These are phyloP conservation scores for Holothuria scabra DNA, from an alignment of 53 echinoderm and acorn worm species.

Conservation along the genomic window DNA sequence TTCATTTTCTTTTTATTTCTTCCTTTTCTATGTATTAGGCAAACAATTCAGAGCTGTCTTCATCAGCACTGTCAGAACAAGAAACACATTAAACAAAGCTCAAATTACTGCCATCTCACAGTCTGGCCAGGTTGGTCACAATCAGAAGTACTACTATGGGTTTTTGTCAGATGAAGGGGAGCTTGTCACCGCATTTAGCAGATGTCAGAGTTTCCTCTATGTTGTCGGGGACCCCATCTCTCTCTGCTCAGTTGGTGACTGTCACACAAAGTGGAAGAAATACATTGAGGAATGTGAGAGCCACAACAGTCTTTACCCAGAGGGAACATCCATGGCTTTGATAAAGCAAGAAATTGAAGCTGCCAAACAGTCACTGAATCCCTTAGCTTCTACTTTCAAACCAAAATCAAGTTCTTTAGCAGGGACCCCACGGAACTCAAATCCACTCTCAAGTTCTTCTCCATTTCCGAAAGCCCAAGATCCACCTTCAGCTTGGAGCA, in stretches of 20 bases:
- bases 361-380: constrained; percentile 80
- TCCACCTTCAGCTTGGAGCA: constrained; percentile 32
- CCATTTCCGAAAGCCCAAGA: constrained; percentile 26
- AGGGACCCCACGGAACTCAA: neutral
- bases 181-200: constrained; percentile 88
- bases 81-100: constrained; percentile 68
- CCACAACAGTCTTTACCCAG: constrained; percentile 79
- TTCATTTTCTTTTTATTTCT: too few relatives aligned
- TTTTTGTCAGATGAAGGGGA: constrained; percentile 91
- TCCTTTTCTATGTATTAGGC: constrained; percentile 60
- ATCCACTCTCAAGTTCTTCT: too few relatives aligned
- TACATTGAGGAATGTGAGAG: constrained; percentile 84
- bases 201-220: constrained; percentile 85
- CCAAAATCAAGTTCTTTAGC: constrained; percentile 2
- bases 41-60: constrained; percentile 92
- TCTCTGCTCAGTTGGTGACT: constrained; percentile 86
- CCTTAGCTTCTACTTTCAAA: constrained; percentile 70
- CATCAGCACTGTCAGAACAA: constrained; percentile 91
- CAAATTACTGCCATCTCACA: constrained; percentile 69
- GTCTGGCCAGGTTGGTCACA: constrained; percentile 55
- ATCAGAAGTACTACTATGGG: constrained; percentile 88
- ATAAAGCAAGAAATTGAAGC: constrained; percentile 81
- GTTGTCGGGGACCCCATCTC: constrained; percentile 90
- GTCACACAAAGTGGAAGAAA: constrained; percentile 81
- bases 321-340: constrained; percentile 63